Percentiles rank a stretch among this genome's conserved stretches.
phyloP scores from a whole-genome alignment of 2,113 vertebrate species.

The Hippocampus guttulatus region DNA sequence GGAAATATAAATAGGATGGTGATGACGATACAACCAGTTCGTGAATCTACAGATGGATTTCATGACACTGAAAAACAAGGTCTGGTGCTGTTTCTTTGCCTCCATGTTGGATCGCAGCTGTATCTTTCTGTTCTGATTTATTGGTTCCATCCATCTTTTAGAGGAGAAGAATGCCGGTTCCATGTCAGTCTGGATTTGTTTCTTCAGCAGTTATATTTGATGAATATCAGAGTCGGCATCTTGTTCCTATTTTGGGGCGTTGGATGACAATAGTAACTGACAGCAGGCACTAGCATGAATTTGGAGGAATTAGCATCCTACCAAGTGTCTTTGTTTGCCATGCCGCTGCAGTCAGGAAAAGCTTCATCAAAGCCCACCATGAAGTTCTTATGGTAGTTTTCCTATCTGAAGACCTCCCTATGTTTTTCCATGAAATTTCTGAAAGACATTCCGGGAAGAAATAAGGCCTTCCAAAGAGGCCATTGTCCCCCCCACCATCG shows the following conservation, averaged over 20 bases:
- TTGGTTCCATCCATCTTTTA: conserved; percentile 30
- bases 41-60: too few species aligned
- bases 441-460: conserved; percentile 21
- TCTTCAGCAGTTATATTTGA: conserved; percentile 25
- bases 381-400: conserved; percentile 32
- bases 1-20: too few species aligned
- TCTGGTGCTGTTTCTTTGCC: conserved; percentile 17
- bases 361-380: conserved; percentile 76
- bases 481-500: conserved; percentile 51
- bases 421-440: conserved; percentile 43
- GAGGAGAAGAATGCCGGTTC: conserved; percentile 23
- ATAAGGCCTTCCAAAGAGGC: conserved; percentile 73
- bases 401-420: conserved; percentile 44
- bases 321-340: conserved; percentile 62
- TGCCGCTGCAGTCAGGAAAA: conserved; percentile 81
- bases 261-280: conserved; percentile 19
- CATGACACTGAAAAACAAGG: background rate
- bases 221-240: conserved; percentile 18
- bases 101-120: conserved; percentile 24
- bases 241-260: conserved; percentile 26
- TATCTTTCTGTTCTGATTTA: conserved; percentile 32
- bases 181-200: conserved; percentile 20
- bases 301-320: background rate
- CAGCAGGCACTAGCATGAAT: conserved; percentile 1
- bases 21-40: too few species aligned